Evolutionary conservation across 92 coral and sea anemone genomes (phyloP).

Genomic region (Palythoa heliodiscus): DNA sequence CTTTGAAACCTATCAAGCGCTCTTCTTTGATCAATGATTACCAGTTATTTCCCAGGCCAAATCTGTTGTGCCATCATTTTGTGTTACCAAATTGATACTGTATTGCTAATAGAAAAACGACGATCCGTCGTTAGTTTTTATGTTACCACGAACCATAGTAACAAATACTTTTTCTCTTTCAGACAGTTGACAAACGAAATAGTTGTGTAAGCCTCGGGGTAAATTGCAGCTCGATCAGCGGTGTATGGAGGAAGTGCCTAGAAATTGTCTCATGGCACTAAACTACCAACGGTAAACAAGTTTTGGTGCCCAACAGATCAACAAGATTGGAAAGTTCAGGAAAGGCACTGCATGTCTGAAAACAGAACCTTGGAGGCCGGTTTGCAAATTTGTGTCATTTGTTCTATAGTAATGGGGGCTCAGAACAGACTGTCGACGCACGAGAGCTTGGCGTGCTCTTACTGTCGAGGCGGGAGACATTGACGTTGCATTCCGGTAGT

Average conservation of each 20-base stretch:
- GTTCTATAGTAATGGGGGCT: neutral
- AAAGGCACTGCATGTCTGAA: neutral
- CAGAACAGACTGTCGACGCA: neutral
- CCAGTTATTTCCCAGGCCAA: too few species aligned
- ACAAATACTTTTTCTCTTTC: too few species aligned
- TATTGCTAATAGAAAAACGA: too few species aligned
- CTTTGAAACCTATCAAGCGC: too few species aligned
- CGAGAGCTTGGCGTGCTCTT: neutral
- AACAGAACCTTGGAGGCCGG: slow-evolving; percentile 34
- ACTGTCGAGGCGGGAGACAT: neutral
- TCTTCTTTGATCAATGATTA: too few species aligned
- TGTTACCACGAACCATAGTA: too few species aligned
- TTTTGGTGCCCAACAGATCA: neutral
- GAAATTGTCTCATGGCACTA: neutral
- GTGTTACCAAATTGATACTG: too few species aligned
- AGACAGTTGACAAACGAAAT: too few species aligned
- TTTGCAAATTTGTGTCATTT: neutral
- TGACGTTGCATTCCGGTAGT: neutral
- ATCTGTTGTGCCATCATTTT: too few species aligned
- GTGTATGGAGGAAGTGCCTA: neutral
- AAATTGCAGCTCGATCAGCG: neutral
- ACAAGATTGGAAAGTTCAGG: neutral
- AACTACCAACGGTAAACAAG: neutral
- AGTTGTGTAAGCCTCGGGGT: too few species aligned
- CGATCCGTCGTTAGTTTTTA: too few species aligned